Conservation (phyloP, 2,888 invertebrate species). For the Onchidella celtica region DNA sequence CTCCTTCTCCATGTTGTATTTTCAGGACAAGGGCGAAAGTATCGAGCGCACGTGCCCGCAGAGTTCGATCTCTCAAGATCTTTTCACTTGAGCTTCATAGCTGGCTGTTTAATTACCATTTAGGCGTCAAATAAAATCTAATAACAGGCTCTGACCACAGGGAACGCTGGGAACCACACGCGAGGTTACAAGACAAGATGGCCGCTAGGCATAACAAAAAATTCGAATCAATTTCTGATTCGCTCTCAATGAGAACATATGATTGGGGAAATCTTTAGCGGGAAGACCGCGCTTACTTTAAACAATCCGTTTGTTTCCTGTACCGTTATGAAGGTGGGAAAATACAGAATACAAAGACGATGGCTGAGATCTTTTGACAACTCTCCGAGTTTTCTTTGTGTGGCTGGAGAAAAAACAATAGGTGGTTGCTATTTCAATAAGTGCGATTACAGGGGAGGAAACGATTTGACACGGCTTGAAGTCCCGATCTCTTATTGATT, state of each 20-base stretch:
- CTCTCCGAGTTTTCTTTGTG: slow-evolving; percentile 6
- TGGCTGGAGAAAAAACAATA: background rate
- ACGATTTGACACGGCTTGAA: no score
- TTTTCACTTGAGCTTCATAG: background rate
- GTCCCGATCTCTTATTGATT: no score
- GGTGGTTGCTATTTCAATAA: no score
- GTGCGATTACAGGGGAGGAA: no score
- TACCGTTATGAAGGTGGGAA: background rate
- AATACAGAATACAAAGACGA: slow-evolving; percentile 5
- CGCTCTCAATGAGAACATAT: slow-evolving; percentile 31
- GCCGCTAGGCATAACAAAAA: background rate
- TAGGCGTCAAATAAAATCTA: background rate
- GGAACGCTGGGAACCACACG: slow-evolving; percentile 7
- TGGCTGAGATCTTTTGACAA: slow-evolving; percentile 26
- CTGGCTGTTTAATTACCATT: background rate
- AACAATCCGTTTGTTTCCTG: slow-evolving; percentile 12
- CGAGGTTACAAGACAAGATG: background rate
- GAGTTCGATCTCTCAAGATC: background rate
- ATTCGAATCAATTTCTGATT: slow-evolving; percentile 35
- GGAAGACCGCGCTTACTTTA: slow-evolving; percentile 8
- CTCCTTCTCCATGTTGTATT: background rate
- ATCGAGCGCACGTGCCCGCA: background rate
- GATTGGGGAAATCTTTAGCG: slow-evolving; percentile 36
- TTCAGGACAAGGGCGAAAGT: background rate
- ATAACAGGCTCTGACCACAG: background rate